A percentile compares a stretch with the other conserved stretches of the same genome.
Evolutionary conservation across 2,113 vertebrate genomes (phyloP).

Genomic region (Donacobius atricapilla): DNA sequence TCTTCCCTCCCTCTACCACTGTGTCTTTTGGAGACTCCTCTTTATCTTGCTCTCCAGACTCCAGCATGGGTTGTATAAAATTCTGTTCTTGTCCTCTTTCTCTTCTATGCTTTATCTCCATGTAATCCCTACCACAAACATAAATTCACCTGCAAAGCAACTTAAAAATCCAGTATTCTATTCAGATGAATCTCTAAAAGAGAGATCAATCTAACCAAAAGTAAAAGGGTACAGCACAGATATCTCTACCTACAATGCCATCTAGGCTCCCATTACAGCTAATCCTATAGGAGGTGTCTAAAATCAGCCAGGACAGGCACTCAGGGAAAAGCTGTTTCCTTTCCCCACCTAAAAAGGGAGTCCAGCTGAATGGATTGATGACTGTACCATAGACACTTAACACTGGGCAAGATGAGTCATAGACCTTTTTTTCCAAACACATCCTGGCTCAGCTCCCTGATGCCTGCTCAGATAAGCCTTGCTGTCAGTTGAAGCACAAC

Average conservation of each 20-base stretch:
- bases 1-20: neutral
- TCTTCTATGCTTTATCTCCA: neutral
- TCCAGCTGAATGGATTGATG: neutral
- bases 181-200: neutral
- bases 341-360: neutral
- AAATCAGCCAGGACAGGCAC: neutral
- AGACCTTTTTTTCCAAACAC: neutral
- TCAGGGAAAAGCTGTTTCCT: neutral
- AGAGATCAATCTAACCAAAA: neutral
- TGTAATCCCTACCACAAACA: neutral
- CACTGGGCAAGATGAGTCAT: neutral
- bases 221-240: neutral
- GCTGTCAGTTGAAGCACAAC: neutral
- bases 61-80: neutral
- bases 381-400: fast-evolving
- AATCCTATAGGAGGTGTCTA: neutral
- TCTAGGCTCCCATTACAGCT: neutral
- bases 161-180: neutral
- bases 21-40: neutral
- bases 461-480: neutral
- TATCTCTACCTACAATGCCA: neutral
- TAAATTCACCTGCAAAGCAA: neutral
- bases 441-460: neutral
- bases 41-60: neutral
- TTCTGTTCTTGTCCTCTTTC: neutral